These are phyloP conservation scores for Drosophila orosa DNA, from an alignment of 1,140 invertebrate genomes.

Conservation along the genomic window DNA sequence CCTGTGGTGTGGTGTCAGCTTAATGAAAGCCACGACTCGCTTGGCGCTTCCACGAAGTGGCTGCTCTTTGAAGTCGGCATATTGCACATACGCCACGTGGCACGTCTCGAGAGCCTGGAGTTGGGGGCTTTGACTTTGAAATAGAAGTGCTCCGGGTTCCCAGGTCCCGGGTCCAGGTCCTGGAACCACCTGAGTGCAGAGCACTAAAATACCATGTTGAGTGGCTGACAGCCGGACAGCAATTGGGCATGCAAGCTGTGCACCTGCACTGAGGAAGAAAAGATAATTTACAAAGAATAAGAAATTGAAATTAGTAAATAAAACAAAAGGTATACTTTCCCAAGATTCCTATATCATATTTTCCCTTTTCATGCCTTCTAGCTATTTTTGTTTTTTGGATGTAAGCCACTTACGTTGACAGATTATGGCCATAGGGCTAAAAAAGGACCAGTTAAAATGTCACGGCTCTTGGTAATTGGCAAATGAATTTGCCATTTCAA, in stretches of 20 bases:
- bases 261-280: conserved; percentile 1
- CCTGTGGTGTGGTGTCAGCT: conserved; percentile 50
- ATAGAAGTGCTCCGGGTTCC: conserved; percentile 16
- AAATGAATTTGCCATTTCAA: conserved; percentile 42
- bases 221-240: conserved; percentile 11
- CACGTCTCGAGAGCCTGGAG: conserved; percentile 18
- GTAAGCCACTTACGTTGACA: conserved; percentile 13
- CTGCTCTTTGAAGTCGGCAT: conserved; percentile 68
- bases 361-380: too few relatives aligned
- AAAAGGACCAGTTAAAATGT: conserved; percentile 23
- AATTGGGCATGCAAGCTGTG: conserved; percentile 16
- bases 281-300: background rate
- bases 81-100: conserved; percentile 66
- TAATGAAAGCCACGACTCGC: conserved; percentile 72
- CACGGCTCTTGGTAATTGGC: conserved; percentile 17
- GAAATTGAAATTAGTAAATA: background rate
- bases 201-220: conserved; percentile 15
- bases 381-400: background rate
- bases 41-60: conserved; percentile 44
- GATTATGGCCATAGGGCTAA: background rate
- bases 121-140: conserved; percentile 22
- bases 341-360: background rate
- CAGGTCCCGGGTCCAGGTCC: background rate
- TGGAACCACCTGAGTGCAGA: background rate
- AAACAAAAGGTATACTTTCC: background rate